Conservation (phyloP, 1,140 invertebrate genomes). For the Hyphantria cunea region DNA sequence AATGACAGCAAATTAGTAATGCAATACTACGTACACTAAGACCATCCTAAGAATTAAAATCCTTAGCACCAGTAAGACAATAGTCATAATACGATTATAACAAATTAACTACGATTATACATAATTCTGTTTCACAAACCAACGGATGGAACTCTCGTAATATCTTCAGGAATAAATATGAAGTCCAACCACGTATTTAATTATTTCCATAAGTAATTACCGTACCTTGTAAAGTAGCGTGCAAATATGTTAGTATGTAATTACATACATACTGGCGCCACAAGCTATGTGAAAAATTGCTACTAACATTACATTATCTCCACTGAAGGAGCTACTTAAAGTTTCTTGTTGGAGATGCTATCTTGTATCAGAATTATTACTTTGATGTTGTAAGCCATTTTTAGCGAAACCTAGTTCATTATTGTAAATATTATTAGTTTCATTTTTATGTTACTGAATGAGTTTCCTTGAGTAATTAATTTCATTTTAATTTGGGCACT, state of each 20-base stretch:
- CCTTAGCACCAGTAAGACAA: too few species aligned
- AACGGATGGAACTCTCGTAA: neutral
- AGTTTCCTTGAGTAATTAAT: too few species aligned
- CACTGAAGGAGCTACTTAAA: conserved; percentile 1
- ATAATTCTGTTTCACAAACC: neutral
- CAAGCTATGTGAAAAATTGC: conserved; percentile 12
- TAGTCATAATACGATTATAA: neutral
- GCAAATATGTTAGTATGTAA: conserved; percentile 24
- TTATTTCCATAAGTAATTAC: conserved; percentile 24
- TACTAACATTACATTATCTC: conserved; percentile 1
- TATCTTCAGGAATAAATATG: neutral
- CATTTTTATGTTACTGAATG: too few species aligned
- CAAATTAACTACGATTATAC: neutral
- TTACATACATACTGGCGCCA: conserved; percentile 15
- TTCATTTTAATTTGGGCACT: too few species aligned
- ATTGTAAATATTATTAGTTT: too few species aligned
- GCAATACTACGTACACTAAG: too few species aligned
- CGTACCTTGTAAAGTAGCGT: conserved; percentile 13
- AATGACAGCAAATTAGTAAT: too few species aligned
- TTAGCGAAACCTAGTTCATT: too few species aligned
- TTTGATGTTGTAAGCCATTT: neutral
- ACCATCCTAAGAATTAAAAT: too few species aligned
- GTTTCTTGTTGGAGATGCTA: conserved; percentile 3
- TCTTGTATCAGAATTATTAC: neutral
- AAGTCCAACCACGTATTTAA: conserved; percentile 17